Evolutionary conservation across 2,888 invertebrate genomes (phyloP).

Genomic region (Diadegma fenestrale): DNA sequence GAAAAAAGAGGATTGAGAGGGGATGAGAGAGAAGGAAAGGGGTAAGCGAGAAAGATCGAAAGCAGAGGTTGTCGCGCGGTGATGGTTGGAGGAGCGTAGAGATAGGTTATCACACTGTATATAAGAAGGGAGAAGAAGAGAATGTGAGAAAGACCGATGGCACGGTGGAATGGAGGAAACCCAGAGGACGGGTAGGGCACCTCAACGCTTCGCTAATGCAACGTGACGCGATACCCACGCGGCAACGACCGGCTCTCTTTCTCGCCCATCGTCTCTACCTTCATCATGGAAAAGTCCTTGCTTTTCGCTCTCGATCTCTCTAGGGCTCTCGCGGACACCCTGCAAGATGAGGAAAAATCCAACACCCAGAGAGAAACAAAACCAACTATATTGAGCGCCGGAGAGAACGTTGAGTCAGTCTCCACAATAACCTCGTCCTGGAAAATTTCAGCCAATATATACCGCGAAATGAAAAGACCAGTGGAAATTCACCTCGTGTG

Average conservation of each 20-base stretch:
- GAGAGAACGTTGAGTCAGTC: constrained; percentile 47
- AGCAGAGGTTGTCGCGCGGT: constrained; percentile 46
- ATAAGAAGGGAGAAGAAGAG: constrained; percentile 63
- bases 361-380: constrained; percentile 50
- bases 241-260: constrained; percentile 67
- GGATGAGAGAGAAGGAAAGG: constrained; percentile 4
- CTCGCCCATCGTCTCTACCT: constrained; percentile 45
- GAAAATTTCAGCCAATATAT: constrained; percentile 58
- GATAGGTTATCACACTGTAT: constrained; percentile 59
- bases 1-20: constrained; percentile 3
- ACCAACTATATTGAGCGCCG: constrained; percentile 56
- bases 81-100: constrained; percentile 53
- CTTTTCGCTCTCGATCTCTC: constrained; percentile 59
- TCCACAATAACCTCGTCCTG: constrained; percentile 45
- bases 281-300: constrained; percentile 60
- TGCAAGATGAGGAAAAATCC: constrained; percentile 64
- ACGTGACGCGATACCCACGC: constrained; percentile 78
- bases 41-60: constrained; percentile 41
- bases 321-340: constrained; percentile 44
- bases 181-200: constrained; percentile 74
- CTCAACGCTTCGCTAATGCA: constrained; percentile 80
- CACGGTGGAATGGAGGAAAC: constrained; percentile 71
- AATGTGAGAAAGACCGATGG: constrained; percentile 58
- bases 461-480: constrained; percentile 32
- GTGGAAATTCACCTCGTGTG: constrained; percentile 64